Evolutionary conservation across 2,888 invertebrate genomes (phyloP).

Genomic region (Caradrina clavipalpis): DNA sequence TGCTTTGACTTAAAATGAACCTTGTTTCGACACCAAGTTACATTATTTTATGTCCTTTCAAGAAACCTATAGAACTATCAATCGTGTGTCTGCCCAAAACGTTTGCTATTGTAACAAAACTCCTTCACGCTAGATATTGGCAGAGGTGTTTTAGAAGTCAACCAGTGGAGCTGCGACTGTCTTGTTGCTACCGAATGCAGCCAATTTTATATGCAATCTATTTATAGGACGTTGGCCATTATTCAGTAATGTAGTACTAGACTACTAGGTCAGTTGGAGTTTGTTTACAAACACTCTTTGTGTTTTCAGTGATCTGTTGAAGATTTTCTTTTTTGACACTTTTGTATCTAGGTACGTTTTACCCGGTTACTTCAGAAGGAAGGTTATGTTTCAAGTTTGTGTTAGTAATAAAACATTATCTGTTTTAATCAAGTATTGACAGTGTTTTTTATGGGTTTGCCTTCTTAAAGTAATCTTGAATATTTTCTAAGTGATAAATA

Average conservation of each 20-base stretch:
- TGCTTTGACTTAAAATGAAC: too few relatives aligned
- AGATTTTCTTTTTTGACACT: not conserved
- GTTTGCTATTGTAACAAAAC: not conserved
- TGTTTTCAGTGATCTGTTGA: not conserved
- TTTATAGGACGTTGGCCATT: not conserved
- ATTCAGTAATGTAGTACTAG: not conserved
- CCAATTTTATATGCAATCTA: conserved; percentile 27
- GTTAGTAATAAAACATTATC: too few relatives aligned
- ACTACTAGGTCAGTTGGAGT: not conserved
- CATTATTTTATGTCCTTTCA: too few relatives aligned
- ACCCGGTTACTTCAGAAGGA: not conserved
- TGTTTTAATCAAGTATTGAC: too few relatives aligned
- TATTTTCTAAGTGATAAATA: not conserved
- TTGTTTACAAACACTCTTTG: conserved; percentile 27
- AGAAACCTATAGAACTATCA: too few relatives aligned
- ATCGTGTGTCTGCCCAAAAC: not conserved
- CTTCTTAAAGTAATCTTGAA: not conserved
- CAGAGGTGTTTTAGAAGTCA: conserved; percentile 1
- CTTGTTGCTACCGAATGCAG: not conserved
- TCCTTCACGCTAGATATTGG: conserved; percentile 2
- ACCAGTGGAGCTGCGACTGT: not conserved
- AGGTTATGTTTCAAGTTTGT: not conserved
- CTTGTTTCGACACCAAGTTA: too few relatives aligned
- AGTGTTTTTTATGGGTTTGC: too few relatives aligned
- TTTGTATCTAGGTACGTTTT: not conserved